A percentile compares a stretch with the other conserved stretches of the same genome.
These are phyloP conservation scores for Sminthopsis crassicaudata DNA, from an alignment of 2,113 vertebrate genomes.

Conservation along the genomic window DNA sequence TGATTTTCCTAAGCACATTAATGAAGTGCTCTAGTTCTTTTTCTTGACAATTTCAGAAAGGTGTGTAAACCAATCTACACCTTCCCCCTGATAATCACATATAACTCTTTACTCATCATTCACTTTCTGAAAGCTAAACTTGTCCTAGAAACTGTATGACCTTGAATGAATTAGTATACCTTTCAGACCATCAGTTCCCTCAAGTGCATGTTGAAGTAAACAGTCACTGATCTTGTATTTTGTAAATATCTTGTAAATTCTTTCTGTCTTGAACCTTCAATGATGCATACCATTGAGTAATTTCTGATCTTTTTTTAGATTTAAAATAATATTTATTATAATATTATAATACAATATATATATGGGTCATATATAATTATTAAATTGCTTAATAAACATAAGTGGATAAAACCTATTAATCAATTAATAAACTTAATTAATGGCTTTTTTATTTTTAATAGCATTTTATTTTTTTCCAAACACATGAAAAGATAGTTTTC, in stretches of 20 bases:
- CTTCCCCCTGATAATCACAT: slow-evolving; percentile 54
- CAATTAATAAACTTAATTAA: too few relatives aligned
- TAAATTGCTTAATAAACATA: too few relatives aligned
- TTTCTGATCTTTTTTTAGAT: not conserved
- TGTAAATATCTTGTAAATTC: not conserved
- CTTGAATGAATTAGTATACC: not conserved
- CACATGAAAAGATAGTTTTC: too few relatives aligned
- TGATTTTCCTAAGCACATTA: slow-evolving; percentile 80
- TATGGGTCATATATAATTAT: too few relatives aligned
- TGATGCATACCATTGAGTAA: not conserved
- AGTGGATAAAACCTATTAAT: too few relatives aligned
- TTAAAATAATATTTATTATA: too few relatives aligned
- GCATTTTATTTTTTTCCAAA: too few relatives aligned
- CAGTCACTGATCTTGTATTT: not conserved
- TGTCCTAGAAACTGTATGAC: slow-evolving; percentile 34
- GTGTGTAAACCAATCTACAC: slow-evolving; percentile 49
- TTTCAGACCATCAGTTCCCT: not conserved
- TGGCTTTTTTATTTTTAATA: too few relatives aligned
- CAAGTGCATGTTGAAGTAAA: not conserved
- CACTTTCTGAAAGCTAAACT: slow-evolving; percentile 69
- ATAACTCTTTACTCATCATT: slow-evolving; percentile 59
- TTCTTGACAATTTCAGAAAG: slow-evolving; percentile 61
- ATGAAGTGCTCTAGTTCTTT: slow-evolving; percentile 74
- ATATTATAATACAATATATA: too few relatives aligned
- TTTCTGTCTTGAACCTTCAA: not conserved